Evolutionary conservation across 2,888 invertebrate genomes (phyloP).

Genomic region (Standfussiana lucernea): DNA sequence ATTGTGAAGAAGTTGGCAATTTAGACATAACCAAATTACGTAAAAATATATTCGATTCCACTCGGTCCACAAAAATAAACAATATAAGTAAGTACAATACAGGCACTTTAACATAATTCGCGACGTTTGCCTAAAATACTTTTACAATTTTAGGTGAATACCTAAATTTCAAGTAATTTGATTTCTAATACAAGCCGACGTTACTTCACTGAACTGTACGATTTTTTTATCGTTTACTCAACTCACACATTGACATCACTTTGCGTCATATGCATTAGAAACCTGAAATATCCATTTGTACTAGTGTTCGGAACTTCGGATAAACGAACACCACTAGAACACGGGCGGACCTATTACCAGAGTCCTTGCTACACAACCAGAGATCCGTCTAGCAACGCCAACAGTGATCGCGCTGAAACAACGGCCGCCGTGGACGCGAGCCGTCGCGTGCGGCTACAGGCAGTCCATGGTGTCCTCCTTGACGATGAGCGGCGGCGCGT

Average conservation of each 20-base stretch:
- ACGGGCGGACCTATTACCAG: not conserved
- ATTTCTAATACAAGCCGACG: slow-evolving; percentile 29
- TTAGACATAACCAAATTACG: slow-evolving; percentile 13
- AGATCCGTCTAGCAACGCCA: not conserved
- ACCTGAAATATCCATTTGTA: not conserved
- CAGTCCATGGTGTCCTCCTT: slow-evolving; percentile 91
- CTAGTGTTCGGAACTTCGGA: not conserved
- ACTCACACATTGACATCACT: slow-evolving; percentile 43
- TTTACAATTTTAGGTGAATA: not conserved
- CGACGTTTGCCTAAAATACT: not conserved
- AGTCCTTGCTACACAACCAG: not conserved
- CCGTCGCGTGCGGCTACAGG: slow-evolving; percentile 56
- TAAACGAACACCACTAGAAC: not conserved
- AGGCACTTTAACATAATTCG: slow-evolving; percentile 3
- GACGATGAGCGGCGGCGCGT: slow-evolving; percentile 90
- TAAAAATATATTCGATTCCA: not conserved
- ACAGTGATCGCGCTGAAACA: too few relatives aligned
- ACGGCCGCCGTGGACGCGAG: too few relatives aligned
- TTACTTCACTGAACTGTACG: slow-evolving; percentile 41
- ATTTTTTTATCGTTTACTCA: slow-evolving; percentile 41
- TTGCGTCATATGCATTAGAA: slow-evolving; percentile 21
- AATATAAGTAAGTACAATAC: not conserved
- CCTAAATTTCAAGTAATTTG: not conserved
- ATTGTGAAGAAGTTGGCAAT: not conserved
- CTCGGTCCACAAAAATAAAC: not conserved